Conservation (phyloP, 2,888 invertebrate species). For the Ephialtes manifestator region DNA sequence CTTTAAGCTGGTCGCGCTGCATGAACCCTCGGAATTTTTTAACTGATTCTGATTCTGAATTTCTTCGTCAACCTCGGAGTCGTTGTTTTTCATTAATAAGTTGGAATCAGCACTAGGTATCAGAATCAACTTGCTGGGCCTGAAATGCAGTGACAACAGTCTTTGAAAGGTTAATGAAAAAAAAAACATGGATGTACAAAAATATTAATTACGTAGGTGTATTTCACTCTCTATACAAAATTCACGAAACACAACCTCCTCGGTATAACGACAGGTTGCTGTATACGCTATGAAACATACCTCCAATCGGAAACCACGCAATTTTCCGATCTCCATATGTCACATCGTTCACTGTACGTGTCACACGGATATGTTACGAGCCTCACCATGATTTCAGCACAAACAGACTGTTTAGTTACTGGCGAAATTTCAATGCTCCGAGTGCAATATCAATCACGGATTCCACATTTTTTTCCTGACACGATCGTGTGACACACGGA, state of each 20-base stretch:
- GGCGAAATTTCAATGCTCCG: slow-evolving; percentile 23
- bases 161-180: neutral
- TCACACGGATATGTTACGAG: slow-evolving; percentile 62
- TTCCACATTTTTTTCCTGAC: neutral
- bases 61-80: slow-evolving; percentile 13
- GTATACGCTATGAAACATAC: slow-evolving; percentile 33
- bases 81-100: slow-evolving; percentile 43
- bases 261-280: neutral
- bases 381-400: slow-evolving; percentile 64
- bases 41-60: slow-evolving; percentile 15
- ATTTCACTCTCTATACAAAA: too few species aligned
- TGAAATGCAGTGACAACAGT: slow-evolving; percentile 14
- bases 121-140: slow-evolving; percentile 44
- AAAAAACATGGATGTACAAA: neutral
- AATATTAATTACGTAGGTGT: neutral
- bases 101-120: slow-evolving; percentile 43
- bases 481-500: slow-evolving; percentile 6
- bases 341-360: slow-evolving; percentile 26
- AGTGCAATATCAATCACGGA: neutral
- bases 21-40: slow-evolving; percentile 7
- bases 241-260: neutral
- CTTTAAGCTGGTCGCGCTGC: slow-evolving; percentile 55
- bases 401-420: slow-evolving; percentile 25
- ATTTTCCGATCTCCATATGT: slow-evolving; percentile 40
- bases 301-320: slow-evolving; percentile 58